Evolutionary conservation across 2,113 vertebrate species (phyloP).

Genomic region (Apeltes quadracus): DNA sequence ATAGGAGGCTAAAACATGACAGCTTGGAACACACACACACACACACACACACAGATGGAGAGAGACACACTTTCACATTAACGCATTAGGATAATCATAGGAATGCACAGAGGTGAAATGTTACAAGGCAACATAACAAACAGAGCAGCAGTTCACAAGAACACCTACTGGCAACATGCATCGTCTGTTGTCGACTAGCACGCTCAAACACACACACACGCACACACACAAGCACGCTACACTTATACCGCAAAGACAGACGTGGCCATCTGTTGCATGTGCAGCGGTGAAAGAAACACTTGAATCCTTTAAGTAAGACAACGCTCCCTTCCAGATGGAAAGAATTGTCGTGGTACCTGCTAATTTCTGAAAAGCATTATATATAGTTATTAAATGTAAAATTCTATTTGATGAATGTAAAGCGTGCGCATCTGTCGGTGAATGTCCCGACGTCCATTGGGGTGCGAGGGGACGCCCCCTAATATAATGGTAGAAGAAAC

Average conservation of each 20-base stretch:
- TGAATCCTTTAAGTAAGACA: background rate
- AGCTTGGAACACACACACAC: conserved; percentile 80
- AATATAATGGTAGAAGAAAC: too few relatives aligned
- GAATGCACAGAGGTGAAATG: conserved; percentile 14
- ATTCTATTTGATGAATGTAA: too few relatives aligned
- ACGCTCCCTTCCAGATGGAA: background rate
- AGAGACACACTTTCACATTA: conserved; percentile 12
- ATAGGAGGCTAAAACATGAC: conserved; percentile 88
- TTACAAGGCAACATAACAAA: conserved; percentile 38
- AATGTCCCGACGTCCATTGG: too few relatives aligned
- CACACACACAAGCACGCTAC: background rate
- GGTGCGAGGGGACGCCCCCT: too few relatives aligned
- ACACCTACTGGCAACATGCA: conserved; percentile 15
- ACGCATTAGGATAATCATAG: conserved; percentile 34
- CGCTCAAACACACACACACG: background rate
- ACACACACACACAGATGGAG: conserved; percentile 1
- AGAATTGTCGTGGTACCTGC: background rate
- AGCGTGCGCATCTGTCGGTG: too few relatives aligned
- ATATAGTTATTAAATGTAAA: background rate
- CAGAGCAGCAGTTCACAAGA: conserved; percentile 21
- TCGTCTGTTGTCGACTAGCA: background rate
- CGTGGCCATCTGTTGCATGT: conserved; percentile 42
- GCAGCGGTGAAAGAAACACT: background rate
- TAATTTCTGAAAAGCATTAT: background rate
- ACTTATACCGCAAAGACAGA: conserved; percentile 9